phyloP scores from a whole-genome alignment of 2,113 vertebrate genomes.

The Clarias magur region DNA sequence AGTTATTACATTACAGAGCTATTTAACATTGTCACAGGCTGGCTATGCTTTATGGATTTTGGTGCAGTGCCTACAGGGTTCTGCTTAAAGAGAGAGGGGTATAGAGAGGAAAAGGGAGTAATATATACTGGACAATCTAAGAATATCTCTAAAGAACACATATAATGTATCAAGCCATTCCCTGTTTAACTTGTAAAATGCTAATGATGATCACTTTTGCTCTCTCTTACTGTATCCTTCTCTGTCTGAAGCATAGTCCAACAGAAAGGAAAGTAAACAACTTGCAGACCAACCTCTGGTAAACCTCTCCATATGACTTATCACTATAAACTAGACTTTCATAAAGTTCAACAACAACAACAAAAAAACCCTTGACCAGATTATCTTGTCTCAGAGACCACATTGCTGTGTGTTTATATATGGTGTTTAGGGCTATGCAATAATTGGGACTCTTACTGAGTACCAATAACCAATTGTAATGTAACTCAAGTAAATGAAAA shows the following conservation, averaged over 20 bases:
- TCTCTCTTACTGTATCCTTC: not conserved
- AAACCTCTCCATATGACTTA: not conserved
- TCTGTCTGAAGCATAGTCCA: not conserved
- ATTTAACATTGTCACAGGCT: not conserved
- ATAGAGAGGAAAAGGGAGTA: not conserved
- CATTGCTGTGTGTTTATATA: not conserved
- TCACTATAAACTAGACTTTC: not conserved
- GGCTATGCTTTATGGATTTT: slow-evolving; percentile 1
- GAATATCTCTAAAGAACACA: slow-evolving; percentile 21
- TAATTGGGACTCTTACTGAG: not conserved
- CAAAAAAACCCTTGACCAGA: not conserved
- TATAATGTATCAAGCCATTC: not conserved
- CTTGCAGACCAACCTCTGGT: not conserved
- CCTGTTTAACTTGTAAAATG: not conserved
- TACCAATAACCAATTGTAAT: not conserved
- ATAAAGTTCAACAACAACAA: not conserved
- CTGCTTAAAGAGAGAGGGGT: not conserved
- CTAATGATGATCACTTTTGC: not conserved
- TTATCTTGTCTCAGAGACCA: not conserved
- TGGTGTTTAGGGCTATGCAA: not conserved
- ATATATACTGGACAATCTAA: not conserved
- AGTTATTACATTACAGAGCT: not conserved
- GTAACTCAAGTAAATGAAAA: not conserved
- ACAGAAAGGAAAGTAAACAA: not conserved
- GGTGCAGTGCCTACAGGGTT: not conserved